These are phyloP conservation scores for Chionis minor DNA, from an alignment of 2,113 vertebrate genomes.

Conservation along the genomic window DNA sequence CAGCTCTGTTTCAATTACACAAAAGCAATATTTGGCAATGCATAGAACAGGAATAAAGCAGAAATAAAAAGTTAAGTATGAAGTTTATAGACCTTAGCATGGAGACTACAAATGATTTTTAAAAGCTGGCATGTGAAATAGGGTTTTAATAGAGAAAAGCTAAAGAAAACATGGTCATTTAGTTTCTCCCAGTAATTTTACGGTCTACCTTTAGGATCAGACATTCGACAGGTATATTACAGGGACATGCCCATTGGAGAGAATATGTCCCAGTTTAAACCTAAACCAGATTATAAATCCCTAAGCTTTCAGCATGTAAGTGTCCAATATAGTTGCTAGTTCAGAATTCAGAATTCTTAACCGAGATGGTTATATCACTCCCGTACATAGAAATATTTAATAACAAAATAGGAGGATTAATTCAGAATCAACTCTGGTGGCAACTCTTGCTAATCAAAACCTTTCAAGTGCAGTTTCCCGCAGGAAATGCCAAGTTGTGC, in stretches of 20 bases:
- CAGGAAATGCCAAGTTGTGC: neutral
- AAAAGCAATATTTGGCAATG: conserved; percentile 50
- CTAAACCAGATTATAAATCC: neutral
- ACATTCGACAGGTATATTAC: too few relatives aligned
- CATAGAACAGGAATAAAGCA: neutral
- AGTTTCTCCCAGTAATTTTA: neutral
- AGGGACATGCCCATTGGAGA: neutral
- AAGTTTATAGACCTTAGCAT: conserved; percentile 30
- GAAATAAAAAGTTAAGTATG: conserved; percentile 35
- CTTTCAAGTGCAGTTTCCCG: neutral
- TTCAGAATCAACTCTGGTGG: neutral
- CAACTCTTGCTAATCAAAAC: neutral
- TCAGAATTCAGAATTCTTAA: neutral
- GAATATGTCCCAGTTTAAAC: neutral
- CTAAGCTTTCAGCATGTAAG: neutral
- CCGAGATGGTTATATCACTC: neutral
- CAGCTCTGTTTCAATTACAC: conserved; percentile 36
- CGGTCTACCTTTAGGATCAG: neutral
- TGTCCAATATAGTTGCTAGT: neutral
- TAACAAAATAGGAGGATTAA: neutral
- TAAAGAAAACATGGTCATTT: neutral
- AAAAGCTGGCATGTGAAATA: neutral
- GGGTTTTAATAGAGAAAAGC: neutral
- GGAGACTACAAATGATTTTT: neutral
- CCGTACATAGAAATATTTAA: neutral